Percentiles rank a stretch among this genome's conserved stretches.
Evolutionary conservation across 1,140 invertebrate genomes (phyloP).

Genomic region (Drosophila orena): DNA sequence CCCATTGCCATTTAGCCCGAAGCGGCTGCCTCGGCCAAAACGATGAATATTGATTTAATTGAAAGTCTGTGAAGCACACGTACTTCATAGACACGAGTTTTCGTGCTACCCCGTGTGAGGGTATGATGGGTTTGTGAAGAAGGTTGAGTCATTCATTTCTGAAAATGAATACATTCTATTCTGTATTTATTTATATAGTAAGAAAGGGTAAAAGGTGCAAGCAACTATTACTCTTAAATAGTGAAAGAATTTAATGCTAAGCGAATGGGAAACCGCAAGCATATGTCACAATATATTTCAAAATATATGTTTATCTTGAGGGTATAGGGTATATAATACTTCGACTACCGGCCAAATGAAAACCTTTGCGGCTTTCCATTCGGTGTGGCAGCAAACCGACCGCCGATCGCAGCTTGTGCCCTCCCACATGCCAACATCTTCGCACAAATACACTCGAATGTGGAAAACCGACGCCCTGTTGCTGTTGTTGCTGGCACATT

Average conservation of each 20-base stretch:
- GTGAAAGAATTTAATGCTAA: no score
- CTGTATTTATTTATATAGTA: no score
- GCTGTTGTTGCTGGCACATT: slow-evolving; percentile 67
- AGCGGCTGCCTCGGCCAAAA: slow-evolving; percentile 70
- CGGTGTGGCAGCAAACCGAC: slow-evolving; percentile 65
- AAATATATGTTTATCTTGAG: background rate
- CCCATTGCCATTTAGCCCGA: slow-evolving; percentile 73
- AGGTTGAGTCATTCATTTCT: no score
- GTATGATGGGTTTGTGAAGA: background rate
- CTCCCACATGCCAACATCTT: slow-evolving; percentile 75
- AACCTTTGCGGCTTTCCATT: slow-evolving; percentile 48
- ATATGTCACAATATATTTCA: no score
- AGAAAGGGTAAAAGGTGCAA: no score
- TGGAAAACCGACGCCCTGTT: slow-evolving; percentile 59
- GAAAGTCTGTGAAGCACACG: slow-evolving; percentile 81
- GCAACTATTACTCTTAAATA: no score
- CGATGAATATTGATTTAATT: slow-evolving; percentile 84
- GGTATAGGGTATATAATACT: background rate
- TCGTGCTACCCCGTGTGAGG: background rate
- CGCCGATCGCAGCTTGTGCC: slow-evolving; percentile 65
- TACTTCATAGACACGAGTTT: slow-evolving; percentile 67
- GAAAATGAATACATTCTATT: no score
- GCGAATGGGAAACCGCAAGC: no score
- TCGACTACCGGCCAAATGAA: background rate
- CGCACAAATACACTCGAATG: slow-evolving; percentile 30